Evolutionary conservation across 2,797 vertebrate genomes (phyloP), one percentile per base, ranked within the genome.

Genomic region (Erpetoichthys calabaricus): DNA sequence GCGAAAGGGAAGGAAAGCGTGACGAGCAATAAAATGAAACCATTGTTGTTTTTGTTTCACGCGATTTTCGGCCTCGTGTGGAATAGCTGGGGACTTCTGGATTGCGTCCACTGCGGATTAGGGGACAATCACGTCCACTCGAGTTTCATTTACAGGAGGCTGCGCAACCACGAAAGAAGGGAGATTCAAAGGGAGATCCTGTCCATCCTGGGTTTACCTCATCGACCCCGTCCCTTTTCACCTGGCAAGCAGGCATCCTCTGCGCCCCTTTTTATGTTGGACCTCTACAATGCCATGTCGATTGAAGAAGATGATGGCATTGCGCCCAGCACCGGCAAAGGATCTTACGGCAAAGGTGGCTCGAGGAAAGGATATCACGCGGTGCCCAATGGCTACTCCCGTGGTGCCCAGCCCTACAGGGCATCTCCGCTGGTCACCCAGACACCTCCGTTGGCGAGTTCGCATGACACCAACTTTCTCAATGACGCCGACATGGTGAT

Each of bases 401-500:
- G 90, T 9, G 82, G 85, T 69, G 80, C 90, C 3, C 89, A 92
- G 67, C 78, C 92, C 25, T 86, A 91, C 74, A 87, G 89, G 60
- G 82, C 82, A 57, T 77, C 84, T 45, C 79, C 90, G 47, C 73
- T 92, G 74, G 67, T 86, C 59, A 93, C 91, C 65, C 92, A 91
- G 73, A 94, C 89, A 60, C 87, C 91, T 57, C 89, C 91, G 6
- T 77, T 96, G 70, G 83, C 86, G 78, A 86, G 87, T 57, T 81
- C 89, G 60, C 92, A 93, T 8, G 93, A 98, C 75, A 85, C 91
- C 80, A 95, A 80, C 88, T 95, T 98, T 73, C 91, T 99, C 66
- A 99, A 96, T 67, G 96, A 99, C 69, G 96, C 96, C 55, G 96
- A 99, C 66, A 97, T 99, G 96, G 94, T 99, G 57, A 99, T 99